Evolutionary conservation across 2,113 vertebrate genomes (phyloP).

Genomic region (Festucalex cinctus): DNA sequence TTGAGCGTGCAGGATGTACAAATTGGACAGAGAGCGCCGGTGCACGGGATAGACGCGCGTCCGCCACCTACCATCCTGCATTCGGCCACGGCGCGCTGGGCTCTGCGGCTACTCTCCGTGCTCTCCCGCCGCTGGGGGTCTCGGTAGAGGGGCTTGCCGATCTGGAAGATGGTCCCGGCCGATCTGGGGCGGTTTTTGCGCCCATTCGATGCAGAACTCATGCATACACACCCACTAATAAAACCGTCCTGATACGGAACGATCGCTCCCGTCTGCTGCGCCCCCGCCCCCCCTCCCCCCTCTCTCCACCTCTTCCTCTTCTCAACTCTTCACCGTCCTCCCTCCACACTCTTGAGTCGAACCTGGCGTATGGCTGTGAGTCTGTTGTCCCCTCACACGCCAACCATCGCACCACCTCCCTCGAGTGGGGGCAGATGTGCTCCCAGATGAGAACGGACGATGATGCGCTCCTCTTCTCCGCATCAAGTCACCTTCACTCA

Average conservation of each 20-base stretch:
- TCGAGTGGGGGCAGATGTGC: slow-evolving; percentile 47
- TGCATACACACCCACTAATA: slow-evolving; percentile 89
- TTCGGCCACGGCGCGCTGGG: slow-evolving; percentile 85
- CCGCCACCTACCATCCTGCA: slow-evolving; percentile 92
- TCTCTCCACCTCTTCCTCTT: slow-evolving; percentile 40
- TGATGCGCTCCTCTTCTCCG: slow-evolving; percentile 69
- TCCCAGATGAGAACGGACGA: slow-evolving; percentile 59
- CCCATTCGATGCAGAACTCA: slow-evolving; percentile 97
- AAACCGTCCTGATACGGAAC: slow-evolving; percentile 67
- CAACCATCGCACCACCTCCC: slow-evolving; percentile 30
- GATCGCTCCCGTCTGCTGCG: slow-evolving; percentile 20
- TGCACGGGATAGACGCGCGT: slow-evolving; percentile 41
- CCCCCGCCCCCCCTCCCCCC: slow-evolving; percentile 20
- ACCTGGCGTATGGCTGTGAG: slow-evolving; percentile 19
- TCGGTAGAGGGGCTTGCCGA: slow-evolving; percentile 80
- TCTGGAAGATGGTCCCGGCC: slow-evolving; percentile 86
- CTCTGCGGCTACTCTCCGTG: slow-evolving; percentile 80
- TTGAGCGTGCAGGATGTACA: slow-evolving; percentile 4
- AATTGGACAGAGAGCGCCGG: slow-evolving; percentile 22
- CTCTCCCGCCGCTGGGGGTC: slow-evolving; percentile 86
- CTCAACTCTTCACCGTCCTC: slow-evolving; percentile 37
- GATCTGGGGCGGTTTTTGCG: slow-evolving; percentile 95
- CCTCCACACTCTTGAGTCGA: background rate
- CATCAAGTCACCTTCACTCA: slow-evolving; percentile 81
- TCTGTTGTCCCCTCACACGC: slow-evolving; percentile 1